Evolutionary conservation across 2,888 invertebrate species (phyloP), one percentile per base, ranked within the genome.

Genomic region (Odiellus spinosus): DNA sequence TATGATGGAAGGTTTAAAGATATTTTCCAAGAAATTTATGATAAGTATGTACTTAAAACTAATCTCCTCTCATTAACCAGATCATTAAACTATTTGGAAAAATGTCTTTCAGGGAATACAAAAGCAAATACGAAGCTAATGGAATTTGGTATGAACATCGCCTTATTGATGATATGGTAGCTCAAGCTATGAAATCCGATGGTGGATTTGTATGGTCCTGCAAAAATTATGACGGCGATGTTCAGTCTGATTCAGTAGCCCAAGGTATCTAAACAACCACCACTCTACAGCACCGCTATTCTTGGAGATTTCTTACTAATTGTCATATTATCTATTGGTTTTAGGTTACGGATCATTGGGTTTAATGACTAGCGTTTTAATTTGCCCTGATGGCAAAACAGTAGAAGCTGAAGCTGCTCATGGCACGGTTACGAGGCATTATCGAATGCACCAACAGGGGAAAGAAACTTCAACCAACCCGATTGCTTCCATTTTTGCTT

Each of bases 181-280:
- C 96, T 2, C 91, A 93, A 62, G 81, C 82, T 32, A 86, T 96
- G 85, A 96, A 96, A 67, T 86, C 88, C 0, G 88, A 91, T 59
- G 98, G 98, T 56, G 96, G 96, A 38, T 98, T 96, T 66, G 93
- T 98, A 0, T 98, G 96, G 96, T 93, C 96, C 8, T 98, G 96
- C 68, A 98, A 98, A 67, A 98, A 98, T 68, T 98, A 98, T 64
- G 96, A 98, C 63, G 96, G 96, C 38, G 96, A 98, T 68, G 96
- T 98, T 0, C 96, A 98, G 67, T 93, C 91, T 0, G 96, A 98
- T 67, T 86, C 91, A 1, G 87, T 98, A 21, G 96, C 96, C 50
- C 96, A 98, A 70, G 95, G 93, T 32, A 87, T 82, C 59, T 87
- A n/a, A n/a, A n/a, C n/a, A n/a, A n/a, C n/a, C n/a, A n/a, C n/a